Evolutionary conservation across 2,797 vertebrate genomes (phyloP), one percentile per base, ranked within the genome.

Genomic region (Pteropus rufus): DNA sequence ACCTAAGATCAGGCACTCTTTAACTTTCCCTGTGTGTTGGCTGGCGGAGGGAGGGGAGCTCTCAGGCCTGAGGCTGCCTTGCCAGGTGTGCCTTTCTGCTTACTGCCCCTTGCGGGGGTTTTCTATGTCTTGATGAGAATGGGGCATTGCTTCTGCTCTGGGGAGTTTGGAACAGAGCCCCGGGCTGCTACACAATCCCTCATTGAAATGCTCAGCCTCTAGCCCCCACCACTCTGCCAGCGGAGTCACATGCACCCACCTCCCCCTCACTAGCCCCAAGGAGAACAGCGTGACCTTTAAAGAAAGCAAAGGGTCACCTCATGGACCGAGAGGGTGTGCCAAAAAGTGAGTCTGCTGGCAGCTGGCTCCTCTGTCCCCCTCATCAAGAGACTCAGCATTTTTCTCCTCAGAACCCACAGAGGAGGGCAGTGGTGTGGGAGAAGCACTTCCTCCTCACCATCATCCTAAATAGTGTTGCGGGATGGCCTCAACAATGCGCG

Each of bases 201-300:
- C 70, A 49, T 2, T 83, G 86, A 87, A 19, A 58, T 10, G 10
- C 36, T 73, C 46, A 2, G 69, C 70, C 88, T 92, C 95, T 41
- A 11, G 58, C 76, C 19, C 36, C 52, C 21, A 3, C 82, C 41
- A 62, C 64, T 46, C 41, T 58, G 75, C 92, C 95, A 79, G 1
- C 10, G 0, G 76, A 90, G 93, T 97, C 96, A 96, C 93, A 91
- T 4, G 18, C 67, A 75, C 26, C 46, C 72, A 6, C 64, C 52
- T 58, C 52, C 62, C 82, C 34, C 49, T 36, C 11, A 2, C 60
- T 64, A 56, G 23, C 60, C 39, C n/a, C 41, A 31, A 94, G 92
- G 73, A 96, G 91, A 93, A 96, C 93, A 95, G 67, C 12, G 0
- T 83, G 96, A 95, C 96, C 95, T 97, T 96, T 94, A 84, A 41